Evolutionary conservation across 1,140 invertebrate species (phyloP).

Genomic region (Sitobion miscanthi): DNA sequence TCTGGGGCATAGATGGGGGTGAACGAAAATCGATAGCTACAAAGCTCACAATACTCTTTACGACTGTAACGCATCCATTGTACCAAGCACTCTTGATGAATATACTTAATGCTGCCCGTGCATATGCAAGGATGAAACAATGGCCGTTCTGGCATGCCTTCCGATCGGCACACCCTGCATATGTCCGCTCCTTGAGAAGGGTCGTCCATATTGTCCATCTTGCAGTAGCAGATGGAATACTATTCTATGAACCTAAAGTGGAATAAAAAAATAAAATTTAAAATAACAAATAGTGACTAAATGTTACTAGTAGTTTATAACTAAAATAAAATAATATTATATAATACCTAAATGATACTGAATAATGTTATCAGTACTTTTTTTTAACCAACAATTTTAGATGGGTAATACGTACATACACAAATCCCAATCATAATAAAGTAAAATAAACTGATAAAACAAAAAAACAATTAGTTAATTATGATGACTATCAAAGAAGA

Average conservation of each 20-base stretch:
- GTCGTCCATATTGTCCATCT: constrained; percentile 59
- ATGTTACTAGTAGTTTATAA: background rate
- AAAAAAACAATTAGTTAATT: background rate
- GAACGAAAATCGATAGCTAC: constrained; percentile 97
- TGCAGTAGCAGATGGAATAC: background rate
- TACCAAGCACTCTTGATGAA: constrained; percentile 91
- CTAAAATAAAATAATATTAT: background rate
- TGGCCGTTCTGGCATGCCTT: constrained; percentile 83
- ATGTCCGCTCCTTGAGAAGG: constrained; percentile 78
- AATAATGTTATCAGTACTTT: constrained; percentile 2
- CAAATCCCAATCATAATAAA: background rate
- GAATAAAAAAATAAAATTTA: background rate
- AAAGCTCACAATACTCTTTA: constrained; percentile 99
- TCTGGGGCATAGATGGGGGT: constrained; percentile 98
- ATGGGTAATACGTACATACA: background rate
- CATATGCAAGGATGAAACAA: constrained; percentile 98
- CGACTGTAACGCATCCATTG: constrained; percentile 94
- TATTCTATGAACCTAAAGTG: constrained; percentile 14
- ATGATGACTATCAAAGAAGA: background rate
- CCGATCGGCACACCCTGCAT: constrained; percentile 96
- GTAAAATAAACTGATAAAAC: background rate
- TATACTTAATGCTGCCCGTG: constrained; percentile 98
- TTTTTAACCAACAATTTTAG: background rate
- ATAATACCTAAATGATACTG: background rate
- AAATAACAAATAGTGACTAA: background rate